These are phyloP conservation scores for Sinocyclocheilus anshuiensis DNA, from an alignment of 2,113 vertebrate genomes.

Conservation along the genomic window DNA sequence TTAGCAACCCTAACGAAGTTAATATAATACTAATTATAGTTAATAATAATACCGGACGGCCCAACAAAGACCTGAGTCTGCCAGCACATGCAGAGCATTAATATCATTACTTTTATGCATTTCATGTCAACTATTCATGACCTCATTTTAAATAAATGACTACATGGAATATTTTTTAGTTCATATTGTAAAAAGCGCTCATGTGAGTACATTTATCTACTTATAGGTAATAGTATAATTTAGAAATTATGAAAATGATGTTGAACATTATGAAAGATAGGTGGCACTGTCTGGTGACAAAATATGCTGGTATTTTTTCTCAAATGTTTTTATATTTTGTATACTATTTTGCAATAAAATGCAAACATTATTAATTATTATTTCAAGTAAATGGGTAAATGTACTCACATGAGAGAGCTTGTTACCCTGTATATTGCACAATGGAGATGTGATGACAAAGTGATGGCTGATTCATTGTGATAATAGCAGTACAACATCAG, in stretches of 20 bases:
- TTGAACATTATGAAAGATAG: slow-evolving; percentile 16
- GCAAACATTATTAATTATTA: neutral
- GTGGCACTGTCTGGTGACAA: neutral
- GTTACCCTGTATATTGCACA: neutral
- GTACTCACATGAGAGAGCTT: neutral
- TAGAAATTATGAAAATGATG: neutral
- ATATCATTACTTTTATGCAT: neutral
- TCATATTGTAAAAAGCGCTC: neutral
- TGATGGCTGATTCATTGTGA: too few species aligned
- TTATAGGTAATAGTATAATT: neutral
- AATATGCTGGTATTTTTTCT: neutral
- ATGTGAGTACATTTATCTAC: neutral
- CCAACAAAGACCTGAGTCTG: slow-evolving; percentile 45
- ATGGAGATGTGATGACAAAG: too few species aligned
- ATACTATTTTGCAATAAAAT: neutral
- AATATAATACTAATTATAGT: too few species aligned
- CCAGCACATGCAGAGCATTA: neutral
- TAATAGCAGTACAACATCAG: neutral
- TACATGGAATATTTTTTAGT: neutral
- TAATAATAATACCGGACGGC: slow-evolving; percentile 4
- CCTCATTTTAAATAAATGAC: neutral
- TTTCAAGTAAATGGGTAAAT: neutral
- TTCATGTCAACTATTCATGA: neutral
- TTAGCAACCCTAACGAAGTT: neutral
- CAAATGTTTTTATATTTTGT: neutral